Evolutionary conservation across 1,140 invertebrate genomes (phyloP), one percentile per base, ranked within the genome.

Genomic region (Trinorchestia longiramus): DNA sequence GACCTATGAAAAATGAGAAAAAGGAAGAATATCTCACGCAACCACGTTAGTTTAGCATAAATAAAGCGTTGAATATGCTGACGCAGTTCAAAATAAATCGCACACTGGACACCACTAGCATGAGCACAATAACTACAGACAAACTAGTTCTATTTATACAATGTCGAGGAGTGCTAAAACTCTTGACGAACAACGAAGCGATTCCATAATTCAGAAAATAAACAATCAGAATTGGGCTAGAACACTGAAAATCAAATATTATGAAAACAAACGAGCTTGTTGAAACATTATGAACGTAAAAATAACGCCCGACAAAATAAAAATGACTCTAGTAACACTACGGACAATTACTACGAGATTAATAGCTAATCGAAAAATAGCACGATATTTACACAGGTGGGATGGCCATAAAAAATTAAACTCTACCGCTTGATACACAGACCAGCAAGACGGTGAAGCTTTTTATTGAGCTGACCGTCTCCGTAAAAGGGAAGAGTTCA

Each of bases 341-440:
- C 43, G 92, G 40, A 94, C 43, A 94, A 47, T 44, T 94, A 94
- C 92, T 94, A 45, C 43, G 44, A 43, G 8, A 45, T 94, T 94
- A 94, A 94, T 90, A 42, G 88, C 88, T 90, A 90, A 11, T 94
- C 47, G 47, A 11, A 94, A 94, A 94, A 94, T 94, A 94, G 92
- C 44, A 45, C 43, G n/a, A 92, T 94, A 94, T 94, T 94, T 94
- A 94, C 92, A 94, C 43, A 94, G 92, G 92, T 94, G 92, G 92
- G 92, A 94, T 94, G 92, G 40, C 92, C 92, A 94, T 94, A 94
- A 40, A 94, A 94, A 94, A 94, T 44, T 94, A 47, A 94, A 40
- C 44, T 43, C 92, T 94, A 94, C 62, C 28, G 28, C 11, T 77
- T 77, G 62, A 77, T 77, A 77, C 62, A 3, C 28, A 77, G 62